These are phyloP conservation scores for Metridium senile DNA, from an alignment of 92 coral and sea anemone species.

Conservation along the genomic window DNA sequence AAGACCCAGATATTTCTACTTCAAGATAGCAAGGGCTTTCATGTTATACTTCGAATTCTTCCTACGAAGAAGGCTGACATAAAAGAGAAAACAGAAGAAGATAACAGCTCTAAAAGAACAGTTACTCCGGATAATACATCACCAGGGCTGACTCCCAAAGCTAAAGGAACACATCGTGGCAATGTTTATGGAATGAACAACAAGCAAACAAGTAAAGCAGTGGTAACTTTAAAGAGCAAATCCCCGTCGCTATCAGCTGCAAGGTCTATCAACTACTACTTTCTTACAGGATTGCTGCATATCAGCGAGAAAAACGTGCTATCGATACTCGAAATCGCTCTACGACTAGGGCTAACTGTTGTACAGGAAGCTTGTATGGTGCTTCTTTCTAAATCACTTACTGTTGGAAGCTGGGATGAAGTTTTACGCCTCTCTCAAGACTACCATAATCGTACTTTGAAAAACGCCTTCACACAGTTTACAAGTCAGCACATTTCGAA, in stretches of 20 bases:
- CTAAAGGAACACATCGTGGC: neutral
- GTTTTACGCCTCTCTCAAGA: conserved; percentile 10
- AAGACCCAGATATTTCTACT: neutral
- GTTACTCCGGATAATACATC: neutral
- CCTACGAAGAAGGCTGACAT: neutral
- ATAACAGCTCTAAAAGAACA: neutral
- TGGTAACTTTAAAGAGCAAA: neutral
- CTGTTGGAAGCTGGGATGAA: conserved; percentile 28
- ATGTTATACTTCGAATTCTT: neutral
- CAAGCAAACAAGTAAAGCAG: neutral
- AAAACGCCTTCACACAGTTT: neutral
- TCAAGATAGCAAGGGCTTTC: conserved; percentile 8
- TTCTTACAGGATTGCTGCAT: conserved; percentile 20
- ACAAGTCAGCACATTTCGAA: conserved; percentile 4
- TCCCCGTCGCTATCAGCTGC: neutral
- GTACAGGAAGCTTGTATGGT: conserved; percentile 24
- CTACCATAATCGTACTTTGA: neutral
- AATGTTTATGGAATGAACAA: neutral
- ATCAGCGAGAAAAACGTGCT: conserved; percentile 21
- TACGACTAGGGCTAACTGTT: conserved; percentile 1
- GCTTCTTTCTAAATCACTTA: conserved; percentile 25
- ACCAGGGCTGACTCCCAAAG: neutral
- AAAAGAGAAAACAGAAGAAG: neutral
- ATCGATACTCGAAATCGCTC: conserved; percentile 16
- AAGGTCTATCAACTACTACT: conserved; percentile 11